Conservation (phyloP, 2,888 invertebrate genomes). For the Pollenia labialis region DNA sequence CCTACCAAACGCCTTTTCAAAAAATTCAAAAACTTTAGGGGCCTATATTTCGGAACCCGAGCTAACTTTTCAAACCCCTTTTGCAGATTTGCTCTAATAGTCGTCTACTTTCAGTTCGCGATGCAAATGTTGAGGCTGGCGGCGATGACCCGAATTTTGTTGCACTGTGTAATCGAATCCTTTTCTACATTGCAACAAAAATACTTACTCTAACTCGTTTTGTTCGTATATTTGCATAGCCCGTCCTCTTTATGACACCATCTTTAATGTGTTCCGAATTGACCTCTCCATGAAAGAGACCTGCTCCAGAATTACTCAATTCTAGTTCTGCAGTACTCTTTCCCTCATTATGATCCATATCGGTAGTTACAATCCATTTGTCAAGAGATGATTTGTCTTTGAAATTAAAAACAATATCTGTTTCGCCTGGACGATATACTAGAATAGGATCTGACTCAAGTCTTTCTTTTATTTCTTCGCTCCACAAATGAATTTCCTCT, state of each 20-base stretch:
- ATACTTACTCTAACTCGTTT: slow-evolving; percentile 87
- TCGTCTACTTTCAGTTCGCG: too few species aligned
- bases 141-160: too few species aligned
- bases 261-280: slow-evolving; percentile 90
- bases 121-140: too few species aligned
- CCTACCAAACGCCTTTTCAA: too few species aligned
- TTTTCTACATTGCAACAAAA: background rate
- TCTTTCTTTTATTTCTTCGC: slow-evolving; percentile 88
- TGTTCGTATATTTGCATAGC: slow-evolving; percentile 92
- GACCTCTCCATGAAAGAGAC: slow-evolving; percentile 89
- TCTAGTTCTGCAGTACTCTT: slow-evolving; percentile 88
- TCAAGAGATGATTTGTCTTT: slow-evolving; percentile 87
- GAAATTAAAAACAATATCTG: slow-evolving; percentile 91
- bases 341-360: slow-evolving; percentile 93
- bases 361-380: slow-evolving; percentile 90
- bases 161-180: too few species aligned
- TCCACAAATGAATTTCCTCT: slow-evolving; percentile 88
- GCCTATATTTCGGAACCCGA: too few species aligned
- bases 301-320: slow-evolving; percentile 88
- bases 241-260: slow-evolving; percentile 90
- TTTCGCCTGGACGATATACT: slow-evolving; percentile 87
- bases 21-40: too few species aligned
- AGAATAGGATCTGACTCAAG: slow-evolving; percentile 87
- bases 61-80: too few species aligned
- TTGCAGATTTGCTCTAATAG: too few species aligned